Evolutionary conservation across 2,888 invertebrate species (phyloP).

Genomic region (Cancer borealis): DNA sequence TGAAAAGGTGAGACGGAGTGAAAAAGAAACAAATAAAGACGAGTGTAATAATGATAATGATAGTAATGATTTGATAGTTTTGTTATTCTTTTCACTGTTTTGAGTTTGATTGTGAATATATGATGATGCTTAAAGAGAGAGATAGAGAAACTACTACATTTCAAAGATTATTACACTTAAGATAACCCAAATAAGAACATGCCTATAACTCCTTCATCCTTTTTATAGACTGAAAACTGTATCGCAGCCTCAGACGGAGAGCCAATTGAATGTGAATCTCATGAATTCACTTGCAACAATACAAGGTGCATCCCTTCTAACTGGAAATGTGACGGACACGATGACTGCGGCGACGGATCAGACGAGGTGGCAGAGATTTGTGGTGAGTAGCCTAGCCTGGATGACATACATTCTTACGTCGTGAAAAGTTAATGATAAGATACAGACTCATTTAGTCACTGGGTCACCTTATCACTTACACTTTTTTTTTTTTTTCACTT

Average conservation of each 20-base stretch:
- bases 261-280: not conserved
- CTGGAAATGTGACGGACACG: constrained; percentile 66
- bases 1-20: constrained; percentile 50
- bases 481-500: too few relatives aligned
- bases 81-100: constrained; percentile 28
- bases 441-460: not conserved
- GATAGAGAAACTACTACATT: not conserved
- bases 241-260: not conserved
- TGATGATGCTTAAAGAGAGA: not conserved
- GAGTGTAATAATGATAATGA: constrained; percentile 46
- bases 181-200: too few relatives aligned
- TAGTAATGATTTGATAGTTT: not conserved
- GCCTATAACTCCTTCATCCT: not conserved
- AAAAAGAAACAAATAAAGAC: not conserved
- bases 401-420: too few relatives aligned
- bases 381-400: not conserved
- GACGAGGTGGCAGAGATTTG: constrained; percentile 6
- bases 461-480: not conserved
- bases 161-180: too few relatives aligned
- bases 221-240: constrained; percentile 50
- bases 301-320: constrained; percentile 59
- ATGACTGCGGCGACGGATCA: constrained; percentile 61
- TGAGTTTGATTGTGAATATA: not conserved
- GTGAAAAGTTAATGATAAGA: constrained; percentile 41
- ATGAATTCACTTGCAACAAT: constrained; percentile 58